Percentiles rank a stretch among this genome's conserved stretches.
Evolutionary conservation across 2,113 vertebrate species (phyloP).

Genomic region (Microcebus jonahi): DNA sequence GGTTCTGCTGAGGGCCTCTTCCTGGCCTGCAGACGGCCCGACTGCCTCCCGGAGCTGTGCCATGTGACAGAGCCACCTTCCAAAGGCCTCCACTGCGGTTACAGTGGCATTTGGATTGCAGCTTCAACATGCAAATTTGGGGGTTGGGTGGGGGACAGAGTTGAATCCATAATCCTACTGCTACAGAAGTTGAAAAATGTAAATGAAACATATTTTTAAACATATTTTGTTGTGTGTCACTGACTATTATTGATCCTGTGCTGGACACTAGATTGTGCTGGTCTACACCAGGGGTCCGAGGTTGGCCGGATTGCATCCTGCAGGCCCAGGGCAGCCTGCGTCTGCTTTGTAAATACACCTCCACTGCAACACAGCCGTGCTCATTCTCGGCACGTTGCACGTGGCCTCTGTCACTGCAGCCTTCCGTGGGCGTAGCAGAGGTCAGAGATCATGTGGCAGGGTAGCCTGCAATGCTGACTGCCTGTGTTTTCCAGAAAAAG

Average conservation of each 20-base stretch:
- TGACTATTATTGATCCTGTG: too few species aligned
- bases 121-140: too few species aligned
- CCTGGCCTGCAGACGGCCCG: accelerated
- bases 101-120: accelerated
- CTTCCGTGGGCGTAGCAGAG: accelerated
- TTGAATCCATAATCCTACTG: accelerated
- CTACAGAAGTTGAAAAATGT: background rate
- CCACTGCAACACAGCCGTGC: accelerated
- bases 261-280: accelerated
- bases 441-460: accelerated
- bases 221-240: accelerated
- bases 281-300: accelerated
- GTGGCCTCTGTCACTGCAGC: accelerated
- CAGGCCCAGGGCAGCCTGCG: too few species aligned
- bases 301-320: too few species aligned
- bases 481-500: background rate
- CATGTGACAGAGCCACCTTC: background rate
- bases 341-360: background rate
- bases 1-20: too few species aligned
- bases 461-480: accelerated
- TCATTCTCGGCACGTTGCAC: accelerated
- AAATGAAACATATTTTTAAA: background rate
- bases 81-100: accelerated
- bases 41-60: background rate
- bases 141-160: accelerated